phyloP scores from a whole-genome alignment of 2,797 vertebrate genomes.

The Acrossocheilus fasciatus region DNA sequence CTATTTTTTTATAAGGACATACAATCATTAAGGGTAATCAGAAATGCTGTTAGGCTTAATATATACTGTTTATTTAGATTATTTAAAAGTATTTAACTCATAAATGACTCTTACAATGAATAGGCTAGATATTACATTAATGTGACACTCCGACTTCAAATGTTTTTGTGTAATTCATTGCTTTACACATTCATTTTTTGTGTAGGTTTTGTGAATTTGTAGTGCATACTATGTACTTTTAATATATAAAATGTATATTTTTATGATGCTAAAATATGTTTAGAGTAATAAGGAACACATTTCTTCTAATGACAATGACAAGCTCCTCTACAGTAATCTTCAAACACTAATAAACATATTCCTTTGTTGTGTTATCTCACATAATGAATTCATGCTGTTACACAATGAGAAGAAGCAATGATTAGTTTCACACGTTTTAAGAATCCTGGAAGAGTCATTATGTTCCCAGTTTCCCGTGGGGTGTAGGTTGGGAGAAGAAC shows the following conservation, averaged over 20 bases:
- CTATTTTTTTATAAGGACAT: not conserved
- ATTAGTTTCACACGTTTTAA: conserved; percentile 37
- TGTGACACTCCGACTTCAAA: not conserved
- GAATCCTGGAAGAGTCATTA: conserved; percentile 13
- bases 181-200: not conserved
- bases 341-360: not conserved
- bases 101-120: not conserved
- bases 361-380: conserved; percentile 22
- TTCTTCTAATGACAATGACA: not conserved
- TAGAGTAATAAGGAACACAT: not conserved
- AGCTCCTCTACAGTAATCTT: not conserved
- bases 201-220: not conserved
- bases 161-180: not conserved
- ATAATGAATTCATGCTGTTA: conserved; percentile 24
- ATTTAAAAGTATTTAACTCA: not conserved
- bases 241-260: not conserved
- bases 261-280: not conserved
- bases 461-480: not conserved
- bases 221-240: not conserved
- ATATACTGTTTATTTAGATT: not conserved
- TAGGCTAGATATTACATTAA: not conserved
- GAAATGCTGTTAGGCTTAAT: not conserved
- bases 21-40: not conserved
- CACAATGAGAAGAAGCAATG: conserved; percentile 1
- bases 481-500: not conserved